phyloP scores from a whole-genome alignment of 2,113 vertebrate genomes.

The Siniperca knerii region DNA sequence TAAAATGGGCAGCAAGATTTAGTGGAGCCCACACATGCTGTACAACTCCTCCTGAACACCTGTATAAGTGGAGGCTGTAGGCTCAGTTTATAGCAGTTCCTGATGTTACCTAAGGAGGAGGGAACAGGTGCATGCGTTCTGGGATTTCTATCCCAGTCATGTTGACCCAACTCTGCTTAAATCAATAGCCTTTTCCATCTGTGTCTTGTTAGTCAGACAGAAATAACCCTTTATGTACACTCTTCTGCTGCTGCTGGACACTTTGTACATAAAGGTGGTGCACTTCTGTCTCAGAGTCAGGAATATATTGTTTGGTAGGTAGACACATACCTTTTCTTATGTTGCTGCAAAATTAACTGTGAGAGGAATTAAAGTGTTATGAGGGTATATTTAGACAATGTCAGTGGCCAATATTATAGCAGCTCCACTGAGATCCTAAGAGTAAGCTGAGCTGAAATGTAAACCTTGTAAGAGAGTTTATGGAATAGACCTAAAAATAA shows the following conservation, averaged over 20 bases:
- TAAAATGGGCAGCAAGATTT: constrained; percentile 9
- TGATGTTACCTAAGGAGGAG: constrained; percentile 39
- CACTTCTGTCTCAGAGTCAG: constrained; percentile 16
- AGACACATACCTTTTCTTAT: neutral
- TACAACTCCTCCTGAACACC: constrained; percentile 37
- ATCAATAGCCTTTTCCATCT: constrained; percentile 65
- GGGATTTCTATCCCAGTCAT: constrained; percentile 44
- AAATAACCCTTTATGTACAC: constrained; percentile 48
- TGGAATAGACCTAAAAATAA: constrained; percentile 4
- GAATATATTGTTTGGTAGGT: constrained; percentile 21
- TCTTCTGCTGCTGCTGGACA: constrained; percentile 20
- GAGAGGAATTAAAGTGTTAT: neutral
- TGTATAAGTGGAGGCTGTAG: constrained; percentile 33
- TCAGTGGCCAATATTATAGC: neutral
- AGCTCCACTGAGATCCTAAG: neutral
- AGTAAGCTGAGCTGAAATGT: neutral
- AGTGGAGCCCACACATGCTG: constrained; percentile 40
- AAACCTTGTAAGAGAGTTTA: neutral
- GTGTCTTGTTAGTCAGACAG: constrained; percentile 46
- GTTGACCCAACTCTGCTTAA: constrained; percentile 51
- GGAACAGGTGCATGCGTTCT: constrained; percentile 39
- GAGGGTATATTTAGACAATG: neutral
- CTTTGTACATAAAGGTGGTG: constrained; percentile 20
- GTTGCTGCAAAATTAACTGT: neutral
- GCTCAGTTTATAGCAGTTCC: constrained; percentile 18